Conservation (phyloP, 1,140 invertebrate species). For the Apis laboriosa region DNA sequence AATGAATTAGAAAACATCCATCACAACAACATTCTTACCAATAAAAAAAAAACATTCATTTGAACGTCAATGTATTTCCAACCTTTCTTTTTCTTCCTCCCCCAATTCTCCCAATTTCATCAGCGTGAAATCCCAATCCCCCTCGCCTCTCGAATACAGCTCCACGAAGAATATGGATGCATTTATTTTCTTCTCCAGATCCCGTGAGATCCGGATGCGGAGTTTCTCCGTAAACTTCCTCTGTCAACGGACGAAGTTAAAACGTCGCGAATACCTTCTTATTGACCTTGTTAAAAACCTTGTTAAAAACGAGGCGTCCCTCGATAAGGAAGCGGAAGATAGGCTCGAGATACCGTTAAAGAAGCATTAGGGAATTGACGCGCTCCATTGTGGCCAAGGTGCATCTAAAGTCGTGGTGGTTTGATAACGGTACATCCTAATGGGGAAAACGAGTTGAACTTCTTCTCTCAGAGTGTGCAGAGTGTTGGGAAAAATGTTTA, state of each 20-base stretch:
- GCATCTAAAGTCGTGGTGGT: conserved; percentile 43
- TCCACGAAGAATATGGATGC: neutral
- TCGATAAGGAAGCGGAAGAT: conserved; percentile 49
- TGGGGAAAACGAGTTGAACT: conserved; percentile 37
- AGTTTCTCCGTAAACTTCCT: neutral
- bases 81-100: no score
- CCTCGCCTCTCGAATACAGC: neutral
- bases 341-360: conserved; percentile 61
- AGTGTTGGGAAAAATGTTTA: conserved; percentile 21
- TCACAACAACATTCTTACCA: no score
- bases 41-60: no score
- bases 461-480: conserved; percentile 7
- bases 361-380: conserved; percentile 55
- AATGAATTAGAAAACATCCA: no score
- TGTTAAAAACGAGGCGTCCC: neutral
- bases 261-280: neutral
- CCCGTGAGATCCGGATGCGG: neutral
- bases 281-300: neutral
- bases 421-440: conserved; percentile 65
- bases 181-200: neutral
- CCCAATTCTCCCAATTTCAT: no score
- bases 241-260: no score
- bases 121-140: neutral
- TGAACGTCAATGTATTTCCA: no score
- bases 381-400: conserved; percentile 49